A percentile compares a stretch with the other conserved stretches of the same genome.
Conservation (phyloP, 1,140 invertebrate genomes). For the Sminthurinus signatus region DNA sequence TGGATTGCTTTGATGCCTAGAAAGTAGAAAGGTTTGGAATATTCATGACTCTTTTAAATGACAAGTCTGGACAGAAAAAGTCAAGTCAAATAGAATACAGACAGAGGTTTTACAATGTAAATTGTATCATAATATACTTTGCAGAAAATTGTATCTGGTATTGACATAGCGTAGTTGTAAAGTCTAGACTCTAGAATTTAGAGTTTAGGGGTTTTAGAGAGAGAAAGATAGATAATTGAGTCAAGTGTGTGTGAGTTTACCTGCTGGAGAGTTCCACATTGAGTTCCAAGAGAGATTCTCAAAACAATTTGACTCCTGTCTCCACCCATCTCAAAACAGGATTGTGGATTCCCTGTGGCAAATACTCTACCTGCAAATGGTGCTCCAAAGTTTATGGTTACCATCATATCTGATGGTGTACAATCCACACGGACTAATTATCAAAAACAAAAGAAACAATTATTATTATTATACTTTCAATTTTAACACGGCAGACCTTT, state of each 20-base stretch:
- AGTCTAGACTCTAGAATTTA: no score
- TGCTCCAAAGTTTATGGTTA: conserved; percentile 50
- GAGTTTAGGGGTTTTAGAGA: neutral
- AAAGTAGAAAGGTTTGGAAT: no score
- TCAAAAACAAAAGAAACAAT: no score
- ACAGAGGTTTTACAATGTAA: no score
- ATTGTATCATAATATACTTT: neutral
- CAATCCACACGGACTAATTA: conserved; percentile 50
- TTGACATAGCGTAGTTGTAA: neutral
- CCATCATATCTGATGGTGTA: conserved; percentile 51
- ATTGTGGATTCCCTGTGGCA: conserved; percentile 52
- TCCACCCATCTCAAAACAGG: conserved; percentile 51
- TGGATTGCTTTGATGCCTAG: no score
- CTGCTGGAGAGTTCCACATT: conserved; percentile 51
- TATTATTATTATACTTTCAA: no score
- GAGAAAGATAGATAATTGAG: no score
- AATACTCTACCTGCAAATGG: conserved; percentile 52
- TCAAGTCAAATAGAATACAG: no score
- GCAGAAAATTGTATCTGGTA: neutral
- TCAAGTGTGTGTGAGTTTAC: conserved; percentile 42
- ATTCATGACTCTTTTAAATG: no score
- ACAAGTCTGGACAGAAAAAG: no score
- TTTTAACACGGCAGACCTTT: no score
- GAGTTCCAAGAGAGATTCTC: conserved; percentile 48
- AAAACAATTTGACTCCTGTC: conserved; percentile 48